A percentile compares a stretch with the other conserved stretches of the same genome.
phyloP scores from a whole-genome alignment of 2,888 invertebrate species.

The Imbricaverruca yamaguchii region DNA sequence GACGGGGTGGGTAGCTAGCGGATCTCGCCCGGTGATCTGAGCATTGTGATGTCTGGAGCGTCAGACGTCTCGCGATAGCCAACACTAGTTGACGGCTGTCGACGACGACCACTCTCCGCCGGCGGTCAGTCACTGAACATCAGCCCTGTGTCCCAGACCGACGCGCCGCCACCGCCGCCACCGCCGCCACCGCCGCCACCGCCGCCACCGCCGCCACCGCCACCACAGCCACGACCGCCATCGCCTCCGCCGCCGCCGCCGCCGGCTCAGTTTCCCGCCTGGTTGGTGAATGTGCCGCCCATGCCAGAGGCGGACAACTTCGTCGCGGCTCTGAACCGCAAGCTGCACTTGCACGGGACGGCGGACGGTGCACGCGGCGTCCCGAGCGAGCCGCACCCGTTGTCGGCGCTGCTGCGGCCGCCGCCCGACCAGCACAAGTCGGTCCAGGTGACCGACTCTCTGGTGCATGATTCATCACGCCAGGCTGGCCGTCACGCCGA shows the following conservation, averaged over 20 bases:
- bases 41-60: too few relatives aligned
- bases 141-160: neutral
- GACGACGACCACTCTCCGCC: too few relatives aligned
- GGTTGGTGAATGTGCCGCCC: neutral
- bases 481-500: too few relatives aligned
- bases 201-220: neutral
- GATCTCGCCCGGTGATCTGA: too few relatives aligned
- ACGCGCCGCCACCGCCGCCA: too few relatives aligned
- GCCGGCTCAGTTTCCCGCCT: neutral
- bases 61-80: too few relatives aligned
- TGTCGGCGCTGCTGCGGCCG: neutral
- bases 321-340: slow-evolving; percentile 4
- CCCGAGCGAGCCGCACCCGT: too few relatives aligned
- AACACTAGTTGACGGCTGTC: too few relatives aligned
- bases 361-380: neutral
- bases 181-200: neutral
- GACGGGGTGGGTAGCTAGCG: too few relatives aligned
- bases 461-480: too few relatives aligned
- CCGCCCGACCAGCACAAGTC: neutral
- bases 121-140: too few relatives aligned
- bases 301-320: neutral
- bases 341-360: neutral
- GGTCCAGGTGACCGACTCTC: neutral
- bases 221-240: too few relatives aligned
- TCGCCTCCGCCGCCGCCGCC: neutral